Evolutionary conservation across 2,113 vertebrate genomes (phyloP), one percentile per base, ranked within the genome.

Genomic region (Falco punctatus): DNA sequence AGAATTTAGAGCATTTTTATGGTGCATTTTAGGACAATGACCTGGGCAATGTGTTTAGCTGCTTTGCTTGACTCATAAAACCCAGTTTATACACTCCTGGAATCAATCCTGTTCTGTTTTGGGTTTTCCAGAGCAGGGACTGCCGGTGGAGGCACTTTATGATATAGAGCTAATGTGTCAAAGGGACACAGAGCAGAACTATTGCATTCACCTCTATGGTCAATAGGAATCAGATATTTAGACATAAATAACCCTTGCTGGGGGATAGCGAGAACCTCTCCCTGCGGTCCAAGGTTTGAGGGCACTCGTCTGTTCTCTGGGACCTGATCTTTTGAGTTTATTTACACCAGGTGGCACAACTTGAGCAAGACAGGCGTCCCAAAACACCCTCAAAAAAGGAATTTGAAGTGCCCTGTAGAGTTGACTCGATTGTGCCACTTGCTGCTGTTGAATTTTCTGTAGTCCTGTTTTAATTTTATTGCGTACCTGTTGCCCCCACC

Each of bases 1-100:
- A 75, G 58, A 91, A 94, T 91, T 95, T 92, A 94, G 78, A 87
- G 62, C n/a, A 55, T 40, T 95, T 95, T 96, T 92, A 95, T 73
- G 81, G 49, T 85, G 70, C 35, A 15, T 89, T 94, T 95, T 89
- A 95, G 91, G 96, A 89, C 95, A 95, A 21, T 72, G 96, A 94
- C 92, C 52, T 88, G 83, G 82, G 57, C 82, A 89, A 52, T 80
- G 28, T 85, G 77, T 70, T 88, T 57, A 92, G 86, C 54, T 74
- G 28, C 88, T 92, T 79, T 28, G 3, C 61, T 85, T 95, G 70
- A 69, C 70, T 95, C 89, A 42, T 95, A 95, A 97, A 95, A 61
- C 38, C 54, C 33, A 16, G 66, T 92, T 95, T 92, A 86, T 90
- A n/a, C 38, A 79, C 30, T 80, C 61, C 65, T 96, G 88, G 86